Evolutionary conservation across 2,797 vertebrate genomes (phyloP).

Genomic region (Schizopygopsis malacanthus): DNA sequence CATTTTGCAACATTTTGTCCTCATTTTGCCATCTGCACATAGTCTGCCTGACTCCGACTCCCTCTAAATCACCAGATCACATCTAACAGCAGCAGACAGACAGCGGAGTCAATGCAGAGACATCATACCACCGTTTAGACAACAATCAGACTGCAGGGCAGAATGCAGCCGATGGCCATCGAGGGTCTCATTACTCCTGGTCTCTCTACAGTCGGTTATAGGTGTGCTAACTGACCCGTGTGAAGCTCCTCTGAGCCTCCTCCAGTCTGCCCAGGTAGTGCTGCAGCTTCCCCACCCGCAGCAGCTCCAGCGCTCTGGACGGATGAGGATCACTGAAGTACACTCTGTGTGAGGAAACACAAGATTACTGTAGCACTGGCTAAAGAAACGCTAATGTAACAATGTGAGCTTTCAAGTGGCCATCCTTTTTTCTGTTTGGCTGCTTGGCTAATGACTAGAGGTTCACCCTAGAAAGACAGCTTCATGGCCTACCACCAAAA

Average conservation of each 20-base stretch:
- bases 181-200: not conserved
- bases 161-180: not conserved
- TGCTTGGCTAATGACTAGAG: not conserved
- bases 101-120: not conserved
- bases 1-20: not conserved
- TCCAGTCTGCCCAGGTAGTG: conserved; percentile 80
- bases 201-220: not conserved
- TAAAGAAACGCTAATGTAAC: not conserved
- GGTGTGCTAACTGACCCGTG: conserved; percentile 75
- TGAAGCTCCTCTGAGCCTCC: conserved; percentile 85
- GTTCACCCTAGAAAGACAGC: not conserved
- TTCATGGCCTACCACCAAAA: no score
- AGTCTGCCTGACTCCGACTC: not conserved
- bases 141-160: conserved; percentile 15
- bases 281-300: conserved; percentile 92
- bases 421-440: not conserved
- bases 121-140: conserved; percentile 10
- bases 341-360: conserved; percentile 71
- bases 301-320: conserved; percentile 86
- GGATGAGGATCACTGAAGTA: conserved; percentile 90
- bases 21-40: not conserved
- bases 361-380: not conserved
- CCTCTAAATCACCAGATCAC: not conserved
- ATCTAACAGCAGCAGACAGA: not conserved
- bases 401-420: not conserved